Conservation (phyloP, 2,113 vertebrate genomes). For the Spermophilus dauricus region DNA sequence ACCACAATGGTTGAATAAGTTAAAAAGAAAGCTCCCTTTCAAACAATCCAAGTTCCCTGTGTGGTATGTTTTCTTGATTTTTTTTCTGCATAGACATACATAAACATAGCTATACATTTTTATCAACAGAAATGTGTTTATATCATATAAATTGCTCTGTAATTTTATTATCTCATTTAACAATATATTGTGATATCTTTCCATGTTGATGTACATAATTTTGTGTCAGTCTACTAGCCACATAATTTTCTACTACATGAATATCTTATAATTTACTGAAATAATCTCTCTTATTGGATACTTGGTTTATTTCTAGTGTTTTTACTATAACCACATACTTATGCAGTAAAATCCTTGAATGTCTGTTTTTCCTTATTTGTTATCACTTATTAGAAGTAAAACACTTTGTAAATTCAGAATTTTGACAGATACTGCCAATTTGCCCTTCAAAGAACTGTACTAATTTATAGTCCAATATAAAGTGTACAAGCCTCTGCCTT, state of each 20-base stretch:
- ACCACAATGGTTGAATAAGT: not conserved
- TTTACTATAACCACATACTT: not conserved
- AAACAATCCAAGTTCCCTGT: not conserved
- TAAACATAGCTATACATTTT: not conserved
- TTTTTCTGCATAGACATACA: not conserved
- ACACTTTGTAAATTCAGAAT: not conserved
- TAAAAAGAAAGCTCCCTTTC: constrained; percentile 40
- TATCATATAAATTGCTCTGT: not conserved
- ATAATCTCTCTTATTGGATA: not conserved
- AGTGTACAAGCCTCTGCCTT: not conserved
- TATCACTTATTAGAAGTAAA: not conserved
- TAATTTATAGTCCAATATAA: not conserved
- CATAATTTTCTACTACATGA: not conserved
- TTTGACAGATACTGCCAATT: not conserved
- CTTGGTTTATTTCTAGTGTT: constrained; percentile 1
- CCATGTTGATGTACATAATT: not conserved
- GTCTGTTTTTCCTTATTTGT: not conserved
- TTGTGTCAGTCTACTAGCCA: not conserved
- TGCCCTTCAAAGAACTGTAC: not conserved
- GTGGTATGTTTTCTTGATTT: not conserved
- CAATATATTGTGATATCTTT: constrained; percentile 6
- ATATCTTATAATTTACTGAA: constrained; percentile 14
- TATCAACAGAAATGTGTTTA: not conserved
- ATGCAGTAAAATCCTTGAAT: not conserved
- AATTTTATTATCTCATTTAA: not conserved